phyloP scores from a whole-genome alignment of 2,888 invertebrate genomes.

The Uloborus plumipes region DNA sequence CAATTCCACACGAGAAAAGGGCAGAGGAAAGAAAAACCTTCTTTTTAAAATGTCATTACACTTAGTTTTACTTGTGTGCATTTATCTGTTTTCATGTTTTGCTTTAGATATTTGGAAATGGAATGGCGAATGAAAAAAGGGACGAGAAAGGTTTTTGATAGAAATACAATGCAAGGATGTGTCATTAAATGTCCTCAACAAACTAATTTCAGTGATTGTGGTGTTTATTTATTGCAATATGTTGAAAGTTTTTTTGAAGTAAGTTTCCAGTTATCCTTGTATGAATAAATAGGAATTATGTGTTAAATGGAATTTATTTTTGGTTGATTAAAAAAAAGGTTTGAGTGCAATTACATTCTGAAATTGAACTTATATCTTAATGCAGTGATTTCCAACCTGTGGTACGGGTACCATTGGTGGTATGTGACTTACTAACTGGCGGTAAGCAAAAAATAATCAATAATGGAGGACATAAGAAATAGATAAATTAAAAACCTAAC shows the following conservation, averaged over 20 bases:
- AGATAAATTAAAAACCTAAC: too few relatives aligned
- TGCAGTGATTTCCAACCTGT: too few relatives aligned
- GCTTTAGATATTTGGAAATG: slow-evolving; percentile 69
- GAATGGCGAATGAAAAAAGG: slow-evolving; percentile 78
- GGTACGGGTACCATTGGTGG: too few relatives aligned
- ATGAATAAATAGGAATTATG: neutral
- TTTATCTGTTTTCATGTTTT: neutral
- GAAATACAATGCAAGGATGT: slow-evolving; percentile 87
- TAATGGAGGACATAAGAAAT: too few relatives aligned
- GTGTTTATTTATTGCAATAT: slow-evolving; percentile 94
- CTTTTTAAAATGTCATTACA: too few relatives aligned
- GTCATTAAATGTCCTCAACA: slow-evolving; percentile 97
- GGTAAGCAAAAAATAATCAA: too few relatives aligned
- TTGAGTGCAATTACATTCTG: too few relatives aligned
- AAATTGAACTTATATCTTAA: too few relatives aligned
- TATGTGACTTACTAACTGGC: too few relatives aligned
- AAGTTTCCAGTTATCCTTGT: neutral
- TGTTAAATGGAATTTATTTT: neutral
- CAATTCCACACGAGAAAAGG: too few relatives aligned
- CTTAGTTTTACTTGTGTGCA: neutral
- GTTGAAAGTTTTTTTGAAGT: slow-evolving; percentile 89
- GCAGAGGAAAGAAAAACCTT: too few relatives aligned
- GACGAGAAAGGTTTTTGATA: slow-evolving; percentile 81
- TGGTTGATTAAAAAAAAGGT: neutral
- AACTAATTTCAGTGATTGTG: slow-evolving; percentile 96